Conservation (phyloP, 2,888 invertebrate genomes). For the Dysmachus trigonus region DNA sequence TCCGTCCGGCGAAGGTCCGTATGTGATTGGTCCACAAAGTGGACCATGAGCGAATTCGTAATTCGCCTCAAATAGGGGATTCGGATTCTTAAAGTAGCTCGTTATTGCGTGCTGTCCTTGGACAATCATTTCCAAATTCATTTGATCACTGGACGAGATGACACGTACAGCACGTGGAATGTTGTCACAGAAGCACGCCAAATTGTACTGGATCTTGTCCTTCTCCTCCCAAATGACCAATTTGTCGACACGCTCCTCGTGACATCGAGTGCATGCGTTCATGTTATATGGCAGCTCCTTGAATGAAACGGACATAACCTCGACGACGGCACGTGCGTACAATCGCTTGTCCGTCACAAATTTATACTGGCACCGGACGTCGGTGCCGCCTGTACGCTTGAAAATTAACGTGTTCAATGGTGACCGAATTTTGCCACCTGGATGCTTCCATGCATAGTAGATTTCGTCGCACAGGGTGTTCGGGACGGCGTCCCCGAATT, state of each 20-base stretch:
- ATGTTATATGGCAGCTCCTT: slow-evolving; percentile 84
- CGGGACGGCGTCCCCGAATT: slow-evolving; percentile 82
- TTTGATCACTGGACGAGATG: slow-evolving; percentile 81
- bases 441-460: slow-evolving; percentile 84
- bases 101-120: slow-evolving; percentile 86
- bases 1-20: slow-evolving; percentile 83
- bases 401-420: slow-evolving; percentile 89
- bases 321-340: slow-evolving; percentile 82
- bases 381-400: slow-evolving; percentile 78
- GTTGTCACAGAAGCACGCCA: slow-evolving; percentile 79
- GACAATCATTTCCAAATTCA: slow-evolving; percentile 83
- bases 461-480: slow-evolving; percentile 88
- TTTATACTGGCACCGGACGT: slow-evolving; percentile 83
- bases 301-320: slow-evolving; percentile 78
- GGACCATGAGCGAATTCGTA: slow-evolving; percentile 92
- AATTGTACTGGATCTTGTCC: slow-evolving; percentile 72
- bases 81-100: slow-evolving; percentile 87
- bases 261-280: slow-evolving; percentile 84
- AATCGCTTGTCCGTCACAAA: slow-evolving; percentile 85
- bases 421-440: slow-evolving; percentile 79
- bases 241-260: slow-evolving; percentile 87
- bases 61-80: slow-evolving; percentile 84
- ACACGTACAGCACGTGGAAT: slow-evolving; percentile 72
- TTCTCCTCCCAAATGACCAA: slow-evolving; percentile 82
- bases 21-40: slow-evolving; percentile 82